Conservation (phyloP, 2,113 vertebrate species). For the Peromyscus polionotus region DNA sequence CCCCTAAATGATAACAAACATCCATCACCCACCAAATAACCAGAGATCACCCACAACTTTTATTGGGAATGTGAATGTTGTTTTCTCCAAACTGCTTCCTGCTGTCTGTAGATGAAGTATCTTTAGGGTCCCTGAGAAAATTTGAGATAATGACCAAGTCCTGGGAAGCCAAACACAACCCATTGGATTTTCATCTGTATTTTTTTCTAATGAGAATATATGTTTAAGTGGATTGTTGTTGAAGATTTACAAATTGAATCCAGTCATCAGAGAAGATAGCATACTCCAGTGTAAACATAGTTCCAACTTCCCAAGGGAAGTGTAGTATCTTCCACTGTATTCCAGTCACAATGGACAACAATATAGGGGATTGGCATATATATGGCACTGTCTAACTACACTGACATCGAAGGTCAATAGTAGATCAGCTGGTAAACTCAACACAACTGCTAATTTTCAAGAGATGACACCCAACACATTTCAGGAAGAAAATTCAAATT, state of each 20-base stretch:
- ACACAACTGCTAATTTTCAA: slow-evolving; percentile 54
- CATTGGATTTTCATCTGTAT: background rate
- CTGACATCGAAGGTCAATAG: background rate
- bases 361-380: background rate
- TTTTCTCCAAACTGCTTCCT: too few relatives aligned
- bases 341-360: background rate
- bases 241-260: slow-evolving; percentile 24
- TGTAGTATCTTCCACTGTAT: background rate
- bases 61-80: too few relatives aligned
- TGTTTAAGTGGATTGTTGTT: slow-evolving; percentile 12
- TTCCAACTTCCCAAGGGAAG: background rate
- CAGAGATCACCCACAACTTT: too few relatives aligned
- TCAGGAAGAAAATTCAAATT: slow-evolving; percentile 51
- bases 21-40: too few relatives aligned
- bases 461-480: slow-evolving; percentile 18
- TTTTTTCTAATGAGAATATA: background rate
- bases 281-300: background rate
- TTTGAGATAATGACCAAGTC: too few relatives aligned
- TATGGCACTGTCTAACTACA: background rate
- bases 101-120: too few relatives aligned
- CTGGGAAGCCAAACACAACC: background rate
- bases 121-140: too few relatives aligned
- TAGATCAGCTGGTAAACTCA: background rate
- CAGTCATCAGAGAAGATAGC: background rate
- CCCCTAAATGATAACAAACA: too few relatives aligned